Base-by-base conservation (phyloP, 2,888 invertebrate species). In the Sericinus montela region DNA sequence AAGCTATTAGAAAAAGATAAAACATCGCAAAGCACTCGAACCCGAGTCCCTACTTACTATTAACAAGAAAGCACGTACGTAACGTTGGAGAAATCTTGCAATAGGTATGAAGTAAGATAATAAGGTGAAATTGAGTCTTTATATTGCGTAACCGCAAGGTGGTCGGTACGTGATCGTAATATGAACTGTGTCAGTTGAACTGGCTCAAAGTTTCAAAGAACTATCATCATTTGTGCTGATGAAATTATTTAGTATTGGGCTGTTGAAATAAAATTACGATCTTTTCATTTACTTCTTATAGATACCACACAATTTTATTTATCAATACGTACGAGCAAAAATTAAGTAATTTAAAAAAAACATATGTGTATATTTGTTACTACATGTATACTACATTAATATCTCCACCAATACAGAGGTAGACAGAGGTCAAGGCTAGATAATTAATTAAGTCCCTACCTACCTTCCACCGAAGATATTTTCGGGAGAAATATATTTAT, bases 41-140 rank as follows among this genome's bases (percentile, higher is more conserved):
- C 34, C 36, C 29, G 14, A 11, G 9, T 3, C 28, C 40, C 32
- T 42, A 45, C 53, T 30, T 35, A 49, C 46, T 53, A 54, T 54
- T 47, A 55, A 45, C 48, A 48, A 53, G 45, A 16, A 49, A 44
- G 57, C 57, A 58, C 56, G 56, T 57, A 58, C 59, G 51, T 52
- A 58, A 57, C 49, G 45, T 55, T 55, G 52, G 56, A 55, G 56
- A 59, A 40, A 62, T 61, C 61, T 49, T 39, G 32, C 42, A 54
- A 62, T 60, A 64, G 60, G 62, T 66, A 66, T 64, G 65, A 68
- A 67, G 63, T 69, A 69, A 71, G 67, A 71, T 72, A 72, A 72
- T 74, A 71, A 68, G 60, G 55, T 43, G 41, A 63, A 69, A 67
- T 65, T 60, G 63, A 59, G 65, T 57, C 59, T 58, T 62, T 59